Conservation (phyloP, 2,797 vertebrate genomes). For the Sebastes trivittatus region DNA sequence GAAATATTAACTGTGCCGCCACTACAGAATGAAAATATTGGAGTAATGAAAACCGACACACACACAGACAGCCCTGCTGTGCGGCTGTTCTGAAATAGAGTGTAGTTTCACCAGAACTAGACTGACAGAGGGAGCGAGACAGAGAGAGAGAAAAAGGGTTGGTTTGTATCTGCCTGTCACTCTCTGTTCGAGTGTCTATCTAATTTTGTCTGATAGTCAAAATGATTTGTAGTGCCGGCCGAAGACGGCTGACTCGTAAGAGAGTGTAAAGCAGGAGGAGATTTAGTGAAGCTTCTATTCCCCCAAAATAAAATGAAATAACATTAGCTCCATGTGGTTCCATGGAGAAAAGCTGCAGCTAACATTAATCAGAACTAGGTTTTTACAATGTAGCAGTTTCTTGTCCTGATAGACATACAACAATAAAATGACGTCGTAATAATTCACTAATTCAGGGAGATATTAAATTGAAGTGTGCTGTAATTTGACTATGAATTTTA, state of each 20-base stretch:
- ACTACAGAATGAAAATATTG: slow-evolving; percentile 36
- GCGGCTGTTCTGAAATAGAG: slow-evolving; percentile 50
- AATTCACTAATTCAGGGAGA: too few species aligned
- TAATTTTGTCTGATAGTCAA: slow-evolving; percentile 61
- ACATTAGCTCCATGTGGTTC: slow-evolving; percentile 2
- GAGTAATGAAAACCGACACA: slow-evolving; percentile 14
- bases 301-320: slow-evolving; percentile 4
- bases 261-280: slow-evolving; percentile 22
- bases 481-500: too few species aligned
- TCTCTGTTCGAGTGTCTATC: slow-evolving; percentile 60
- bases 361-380: background rate
- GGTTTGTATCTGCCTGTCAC: slow-evolving; percentile 63
- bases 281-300: slow-evolving; percentile 7
- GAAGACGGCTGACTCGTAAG: slow-evolving; percentile 34
- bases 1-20: slow-evolving; percentile 10
- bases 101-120: slow-evolving; percentile 41
- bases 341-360: background rate
- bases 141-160: slow-evolving; percentile 20
- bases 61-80: slow-evolving; percentile 23
- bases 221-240: slow-evolving; percentile 49
- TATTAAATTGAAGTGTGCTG: too few species aligned
- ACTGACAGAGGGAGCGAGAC: slow-evolving; percentile 58
- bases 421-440: background rate
- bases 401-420: background rate
- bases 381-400: background rate